A percentile compares a stretch with the other conserved stretches of the same genome.
Conservation (phyloP, 1,140 invertebrate species). For the Amyelois transitella region DNA sequence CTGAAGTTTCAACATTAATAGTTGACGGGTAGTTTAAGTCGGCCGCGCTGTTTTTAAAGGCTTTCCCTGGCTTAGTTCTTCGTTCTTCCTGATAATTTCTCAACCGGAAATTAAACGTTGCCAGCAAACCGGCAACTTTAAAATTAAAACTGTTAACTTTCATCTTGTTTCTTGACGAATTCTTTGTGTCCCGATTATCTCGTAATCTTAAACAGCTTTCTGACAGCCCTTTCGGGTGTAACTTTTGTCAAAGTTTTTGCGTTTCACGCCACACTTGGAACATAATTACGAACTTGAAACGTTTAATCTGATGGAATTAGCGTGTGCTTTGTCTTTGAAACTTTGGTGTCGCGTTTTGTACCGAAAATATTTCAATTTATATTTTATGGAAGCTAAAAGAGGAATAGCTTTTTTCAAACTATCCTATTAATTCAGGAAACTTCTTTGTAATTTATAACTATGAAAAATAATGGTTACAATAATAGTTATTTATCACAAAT, state of each 20-base stretch:
- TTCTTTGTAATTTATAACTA: no score
- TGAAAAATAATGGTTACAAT: no score
- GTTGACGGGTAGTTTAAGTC: constrained; percentile 19
- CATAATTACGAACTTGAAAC: constrained; percentile 6
- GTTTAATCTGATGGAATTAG: background rate
- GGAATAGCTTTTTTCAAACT: no score
- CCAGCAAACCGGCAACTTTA: constrained; percentile 44
- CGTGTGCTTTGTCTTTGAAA: background rate
- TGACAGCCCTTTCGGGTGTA: constrained; percentile 11
- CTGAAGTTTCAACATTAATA: constrained; percentile 11
- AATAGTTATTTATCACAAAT: no score
- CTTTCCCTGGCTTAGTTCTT: constrained; percentile 34
- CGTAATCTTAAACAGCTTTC: constrained; percentile 24
- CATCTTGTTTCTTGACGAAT: constrained; percentile 38
- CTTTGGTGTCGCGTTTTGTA: background rate
- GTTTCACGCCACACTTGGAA: constrained; percentile 10
- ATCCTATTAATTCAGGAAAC: no score
- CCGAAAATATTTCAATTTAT: background rate
- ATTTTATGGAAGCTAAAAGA: no score
- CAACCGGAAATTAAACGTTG: constrained; percentile 54
- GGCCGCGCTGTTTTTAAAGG: constrained; percentile 23
- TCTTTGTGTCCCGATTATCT: constrained; percentile 35
- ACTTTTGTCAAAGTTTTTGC: constrained; percentile 14
- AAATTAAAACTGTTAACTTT: constrained; percentile 50
- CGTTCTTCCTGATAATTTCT: constrained; percentile 47